Base-by-base conservation (phyloP, 2,888 invertebrate species). In the Drosophila mulleri region DNA sequence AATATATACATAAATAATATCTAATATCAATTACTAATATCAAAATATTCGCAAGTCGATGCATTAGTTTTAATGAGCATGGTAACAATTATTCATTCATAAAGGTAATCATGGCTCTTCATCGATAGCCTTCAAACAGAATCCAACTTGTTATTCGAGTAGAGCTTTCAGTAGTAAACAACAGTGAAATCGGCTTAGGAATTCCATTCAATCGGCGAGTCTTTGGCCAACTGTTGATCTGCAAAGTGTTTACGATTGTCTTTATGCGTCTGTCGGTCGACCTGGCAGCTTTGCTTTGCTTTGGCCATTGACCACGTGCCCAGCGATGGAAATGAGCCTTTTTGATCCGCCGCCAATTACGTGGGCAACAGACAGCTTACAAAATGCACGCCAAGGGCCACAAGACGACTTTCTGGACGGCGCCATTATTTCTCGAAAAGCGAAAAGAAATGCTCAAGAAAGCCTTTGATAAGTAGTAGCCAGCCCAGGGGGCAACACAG, bases 271-370 rank as follows among this genome's bases (percentile, higher is more conserved):
- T 47, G 42, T n/a, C 32, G 61, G 12, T 4, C 16, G 12, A 14
- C 11, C 23, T 26, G 23, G 9, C 54, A 42, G 32, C 53, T 44
- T 32, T 41, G 54, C 32, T 11, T 32, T 41, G 41, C 32, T 32
- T 32, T 56, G 26, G 9, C 18, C 20, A 6, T 53, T 62, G 37
- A 7, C 50, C 50, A 59, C 59, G 66, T 63, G 52, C 59, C 50
- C 14, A 61, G 60, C 37, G 48, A 63, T 50, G 32, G 37, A 59
- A 60, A 35, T 59, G 69, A 70, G 75, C 67, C 75, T 29, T 62
- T 70, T 68, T 74, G 78, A 79, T 70, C 65, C 67, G 65, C 47
- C 56, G 74, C 78, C 79, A 79, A 75, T 82, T 78, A 75, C 67
- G 67, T 63, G 67, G 67, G 53, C 62, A 62, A 53, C 68, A 78